Percentiles rank a stretch among this genome's conserved stretches.
These are phyloP conservation scores for Lydus trimaculatus DNA, from an alignment of 2,888 invertebrate species.

Conservation along the genomic window DNA sequence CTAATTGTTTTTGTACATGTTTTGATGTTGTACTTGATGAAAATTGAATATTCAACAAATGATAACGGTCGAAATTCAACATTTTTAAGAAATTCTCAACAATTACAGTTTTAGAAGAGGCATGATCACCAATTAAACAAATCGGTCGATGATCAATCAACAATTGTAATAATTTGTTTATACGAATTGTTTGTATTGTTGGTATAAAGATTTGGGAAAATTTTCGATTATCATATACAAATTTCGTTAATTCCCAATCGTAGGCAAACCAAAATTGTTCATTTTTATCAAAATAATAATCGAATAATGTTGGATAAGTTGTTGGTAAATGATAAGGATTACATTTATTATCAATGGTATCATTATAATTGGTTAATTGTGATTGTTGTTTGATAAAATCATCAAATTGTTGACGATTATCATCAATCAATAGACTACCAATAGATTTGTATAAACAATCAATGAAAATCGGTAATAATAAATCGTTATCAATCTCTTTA, in stretches of 20 bases:
- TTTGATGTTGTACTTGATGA: slow-evolving; percentile 90
- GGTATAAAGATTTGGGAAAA: slow-evolving; percentile 90
- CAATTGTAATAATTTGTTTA: slow-evolving; percentile 78
- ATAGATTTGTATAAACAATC: slow-evolving; percentile 85
- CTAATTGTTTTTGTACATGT: slow-evolving; percentile 88
- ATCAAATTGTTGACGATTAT: slow-evolving; percentile 78
- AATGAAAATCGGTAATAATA: slow-evolving; percentile 76
- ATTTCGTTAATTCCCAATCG: slow-evolving; percentile 80
- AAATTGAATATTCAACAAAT: slow-evolving; percentile 86
- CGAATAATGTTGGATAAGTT: slow-evolving; percentile 75
- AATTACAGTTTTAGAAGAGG: slow-evolving; percentile 92
- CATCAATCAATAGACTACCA: slow-evolving; percentile 78
- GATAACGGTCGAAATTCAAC: slow-evolving; percentile 74
- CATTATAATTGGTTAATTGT: slow-evolving; percentile 74
- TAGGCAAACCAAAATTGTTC: slow-evolving; percentile 82
- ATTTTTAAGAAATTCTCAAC: slow-evolving; percentile 81
- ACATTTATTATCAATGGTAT: slow-evolving; percentile 70
- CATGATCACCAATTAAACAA: slow-evolving; percentile 88
- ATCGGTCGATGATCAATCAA: slow-evolving; percentile 81
- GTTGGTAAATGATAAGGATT: slow-evolving; percentile 78
- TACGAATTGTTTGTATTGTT: slow-evolving; percentile 84
- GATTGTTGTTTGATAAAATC: slow-evolving; percentile 71
- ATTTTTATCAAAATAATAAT: slow-evolving; percentile 78
- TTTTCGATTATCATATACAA: slow-evolving; percentile 70
- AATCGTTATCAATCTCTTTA: slow-evolving; percentile 63